A percentile compares a stretch with the other conserved stretches of the same genome.
These are phyloP conservation scores for Leptinotarsa lineolata DNA, from an alignment of 1,140 invertebrate genomes.

Conservation along the genomic window DNA sequence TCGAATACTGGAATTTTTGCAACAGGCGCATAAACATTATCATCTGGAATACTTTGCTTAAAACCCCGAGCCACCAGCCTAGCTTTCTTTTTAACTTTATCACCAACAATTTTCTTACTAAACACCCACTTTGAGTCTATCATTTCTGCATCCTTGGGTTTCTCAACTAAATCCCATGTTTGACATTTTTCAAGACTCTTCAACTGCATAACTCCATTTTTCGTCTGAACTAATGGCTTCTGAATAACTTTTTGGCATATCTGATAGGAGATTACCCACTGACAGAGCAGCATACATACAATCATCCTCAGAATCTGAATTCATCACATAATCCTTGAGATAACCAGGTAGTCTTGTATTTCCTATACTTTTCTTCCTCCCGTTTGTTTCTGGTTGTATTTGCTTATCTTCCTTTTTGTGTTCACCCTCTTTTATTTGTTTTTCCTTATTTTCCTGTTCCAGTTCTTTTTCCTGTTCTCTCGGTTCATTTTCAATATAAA, in stretches of 20 bases:
- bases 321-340: neutral
- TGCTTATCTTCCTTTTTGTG: too few species aligned
- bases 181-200: constrained; percentile 30
- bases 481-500: constrained; percentile 4
- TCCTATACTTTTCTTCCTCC: neutral
- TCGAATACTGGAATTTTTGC: constrained; percentile 15
- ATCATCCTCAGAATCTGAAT: constrained; percentile 23
- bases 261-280: neutral
- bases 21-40: constrained; percentile 27
- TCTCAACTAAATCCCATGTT: constrained; percentile 28
- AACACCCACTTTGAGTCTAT: constrained; percentile 34
- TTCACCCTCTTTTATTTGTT: too few species aligned
- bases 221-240: constrained; percentile 28
- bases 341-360: neutral
- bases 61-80: constrained; percentile 25
- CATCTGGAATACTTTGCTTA: constrained; percentile 8
- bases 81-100: constrained; percentile 28
- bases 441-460: neutral
- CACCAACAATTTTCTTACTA: constrained; percentile 26
- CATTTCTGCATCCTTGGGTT: neutral
- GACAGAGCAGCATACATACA: neutral
- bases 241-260: constrained; percentile 12
- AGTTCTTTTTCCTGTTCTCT: neutral
- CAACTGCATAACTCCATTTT: constrained; percentile 42
- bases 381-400: too few species aligned